Percentiles rank a stretch among this genome's conserved stretches.
Conservation (phyloP, 2,797 vertebrate species). For the Calcarius lapponicus region DNA sequence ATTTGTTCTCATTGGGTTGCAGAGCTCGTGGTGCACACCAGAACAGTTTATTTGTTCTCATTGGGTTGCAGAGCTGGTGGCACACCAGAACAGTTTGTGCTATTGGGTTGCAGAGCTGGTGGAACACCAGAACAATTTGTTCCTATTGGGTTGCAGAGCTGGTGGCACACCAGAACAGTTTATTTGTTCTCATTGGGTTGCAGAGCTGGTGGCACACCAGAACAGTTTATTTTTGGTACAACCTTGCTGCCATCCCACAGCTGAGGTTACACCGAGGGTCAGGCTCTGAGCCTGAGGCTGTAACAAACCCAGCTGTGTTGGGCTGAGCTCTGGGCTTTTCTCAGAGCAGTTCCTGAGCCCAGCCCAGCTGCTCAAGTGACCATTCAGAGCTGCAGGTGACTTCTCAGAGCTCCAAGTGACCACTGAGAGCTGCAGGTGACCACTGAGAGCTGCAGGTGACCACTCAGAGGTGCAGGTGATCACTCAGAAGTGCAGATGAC, state of each 20-base stretch:
- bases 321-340: background rate
- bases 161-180: too few species aligned
- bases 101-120: background rate
- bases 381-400: background rate
- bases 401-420: rapidly evolving
- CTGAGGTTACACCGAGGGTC: rapidly evolving
- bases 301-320: background rate
- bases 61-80: too few species aligned
- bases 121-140: background rate
- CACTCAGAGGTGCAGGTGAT: rapidly evolving
- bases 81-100: background rate
- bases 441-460: rapidly evolving
- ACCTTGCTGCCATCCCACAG: background rate
- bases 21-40: too few species aligned
- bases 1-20: too few species aligned
- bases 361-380: background rate
- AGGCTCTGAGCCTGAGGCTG: rapidly evolving
- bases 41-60: background rate
- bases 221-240: background rate
- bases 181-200: too few species aligned
- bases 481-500: too few species aligned
- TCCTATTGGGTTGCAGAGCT: too few species aligned
- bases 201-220: too few species aligned
- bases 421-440: rapidly evolving
- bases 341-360: background rate